These are phyloP conservation scores for Sarcophaga rosellei DNA, from an alignment of 2,888 invertebrate species.

Conservation along the genomic window DNA sequence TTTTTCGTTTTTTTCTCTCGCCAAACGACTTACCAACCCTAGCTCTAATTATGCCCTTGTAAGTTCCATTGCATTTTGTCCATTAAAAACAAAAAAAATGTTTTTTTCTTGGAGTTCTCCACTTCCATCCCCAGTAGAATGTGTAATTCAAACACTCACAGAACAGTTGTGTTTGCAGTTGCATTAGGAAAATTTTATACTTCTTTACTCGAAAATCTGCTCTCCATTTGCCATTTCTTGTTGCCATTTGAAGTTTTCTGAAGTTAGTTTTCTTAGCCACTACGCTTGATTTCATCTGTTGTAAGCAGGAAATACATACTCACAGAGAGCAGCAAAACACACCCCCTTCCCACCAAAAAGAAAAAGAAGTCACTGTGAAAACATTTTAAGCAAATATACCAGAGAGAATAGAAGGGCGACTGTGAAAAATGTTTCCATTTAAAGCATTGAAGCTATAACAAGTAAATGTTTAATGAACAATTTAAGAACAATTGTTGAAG, in stretches of 20 bases:
- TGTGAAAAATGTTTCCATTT: slow-evolving; percentile 66
- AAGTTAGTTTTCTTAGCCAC: slow-evolving; percentile 50
- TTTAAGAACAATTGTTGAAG: slow-evolving; percentile 53
- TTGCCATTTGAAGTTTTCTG: slow-evolving; percentile 23
- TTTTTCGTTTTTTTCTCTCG: neutral
- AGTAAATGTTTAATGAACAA: slow-evolving; percentile 70
- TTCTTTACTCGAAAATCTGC: too few species aligned
- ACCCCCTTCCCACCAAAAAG: neutral
- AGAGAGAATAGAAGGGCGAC: neutral
- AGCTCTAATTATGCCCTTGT: too few species aligned
- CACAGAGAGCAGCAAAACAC: slow-evolving; percentile 17
- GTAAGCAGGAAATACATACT: slow-evolving; percentile 37
- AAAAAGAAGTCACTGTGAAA: neutral
- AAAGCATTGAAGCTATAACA: slow-evolving; percentile 52
- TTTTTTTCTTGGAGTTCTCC: too few species aligned
- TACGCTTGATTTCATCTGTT: slow-evolving; percentile 61
- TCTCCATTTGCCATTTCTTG: neutral
- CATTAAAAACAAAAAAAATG: too few species aligned
- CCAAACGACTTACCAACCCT: neutral
- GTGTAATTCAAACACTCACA: too few species aligned
- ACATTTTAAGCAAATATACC: slow-evolving; percentile 37
- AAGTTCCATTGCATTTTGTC: too few species aligned
- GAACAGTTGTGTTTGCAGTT: too few species aligned
- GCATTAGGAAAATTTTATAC: too few species aligned
- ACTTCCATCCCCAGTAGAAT: too few species aligned